Base-by-base conservation (phyloP, 2,113 vertebrate genomes). In the Xenus cinereus region DNA sequence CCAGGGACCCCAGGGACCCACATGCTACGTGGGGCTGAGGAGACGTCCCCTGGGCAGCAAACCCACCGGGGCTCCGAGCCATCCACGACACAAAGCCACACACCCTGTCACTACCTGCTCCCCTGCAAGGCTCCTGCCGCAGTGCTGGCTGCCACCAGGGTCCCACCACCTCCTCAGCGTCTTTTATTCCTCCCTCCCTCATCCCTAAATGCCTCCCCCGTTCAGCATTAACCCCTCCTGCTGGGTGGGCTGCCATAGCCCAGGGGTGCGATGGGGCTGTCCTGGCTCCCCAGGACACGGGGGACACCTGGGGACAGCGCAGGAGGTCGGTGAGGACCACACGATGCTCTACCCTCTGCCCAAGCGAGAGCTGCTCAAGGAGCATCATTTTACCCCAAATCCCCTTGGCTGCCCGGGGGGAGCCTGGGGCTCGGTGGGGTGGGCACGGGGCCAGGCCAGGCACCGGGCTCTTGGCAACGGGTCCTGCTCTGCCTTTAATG, bases 281-380 rank as follows among this genome's bases (percentile, higher is more conserved):
- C 51, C 33, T 10, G 68, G 46, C 30, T 54, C 24, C 21, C 26
- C 46, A 12, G 21, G 56, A 46, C 20, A 7, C 1, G 0, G 17
- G 41, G 53, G 45, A 41, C 81, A 45, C 12, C 21, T 3, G 28
- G 67, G 75, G 16, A 66, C 56, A 51, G 54, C 12, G 1, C 26
- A 54, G 75, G 79, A 37, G 8, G 3, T 2, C 2, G 3, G 8
- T 23, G 68, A 45, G 37, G 12, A 45, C n/a, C 2, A 0, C 1
- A 54, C 2, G 64, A 12, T 43, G 83, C 60, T 68, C 56, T 11
- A 27, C 57, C 26, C 24, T 45, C 46, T 12, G 35, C 28, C 43
- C 5, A 4, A 50, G 37, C 21, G 32, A 37, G 43, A 66, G 30
- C 28, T 62, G 45, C 67, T 50, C 60, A 3, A 33, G 51, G 45